A percentile compares a stretch with the other conserved stretches of the same genome.
Conservation (phyloP, 1,140 invertebrate genomes). For the Cherax quadricarinatus region DNA sequence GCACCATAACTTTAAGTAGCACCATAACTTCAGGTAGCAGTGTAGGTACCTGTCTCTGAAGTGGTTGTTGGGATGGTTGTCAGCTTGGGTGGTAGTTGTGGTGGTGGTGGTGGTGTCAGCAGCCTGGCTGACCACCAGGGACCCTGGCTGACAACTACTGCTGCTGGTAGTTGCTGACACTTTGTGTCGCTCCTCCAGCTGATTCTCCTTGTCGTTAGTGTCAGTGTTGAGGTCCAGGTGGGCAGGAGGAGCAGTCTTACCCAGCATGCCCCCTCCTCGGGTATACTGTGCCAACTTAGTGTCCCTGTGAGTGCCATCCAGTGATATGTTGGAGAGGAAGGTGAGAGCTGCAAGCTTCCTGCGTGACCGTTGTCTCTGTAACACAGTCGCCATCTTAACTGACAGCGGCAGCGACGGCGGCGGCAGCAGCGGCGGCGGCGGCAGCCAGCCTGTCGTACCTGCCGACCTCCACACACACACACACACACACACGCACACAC, state of each 20-base stretch:
- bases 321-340: constrained; percentile 95
- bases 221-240: neutral
- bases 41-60: too few relatives aligned
- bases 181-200: neutral
- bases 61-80: too few relatives aligned
- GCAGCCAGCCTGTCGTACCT: neutral
- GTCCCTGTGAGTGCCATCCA: constrained; percentile 93
- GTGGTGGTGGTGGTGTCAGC: too few relatives aligned
- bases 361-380: constrained; percentile 77
- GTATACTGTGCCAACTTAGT: constrained; percentile 82
- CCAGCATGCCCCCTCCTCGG: constrained; percentile 27
- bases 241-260: neutral
- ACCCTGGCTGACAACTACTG: too few relatives aligned
- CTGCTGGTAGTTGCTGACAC: neutral
- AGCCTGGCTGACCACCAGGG: too few relatives aligned
- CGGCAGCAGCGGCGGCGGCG: neutral
- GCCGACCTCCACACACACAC: too few relatives aligned
- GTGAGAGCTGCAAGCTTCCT: constrained; percentile 90
- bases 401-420: neutral
- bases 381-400: constrained; percentile 68
- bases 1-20: too few relatives aligned
- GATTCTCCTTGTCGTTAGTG: constrained; percentile 41
- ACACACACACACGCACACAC: too few relatives aligned
- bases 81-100: too few relatives aligned
- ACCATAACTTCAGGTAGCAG: too few relatives aligned